Conservation (phyloP, 2,113 vertebrate species). For the Callipepla californica region DNA sequence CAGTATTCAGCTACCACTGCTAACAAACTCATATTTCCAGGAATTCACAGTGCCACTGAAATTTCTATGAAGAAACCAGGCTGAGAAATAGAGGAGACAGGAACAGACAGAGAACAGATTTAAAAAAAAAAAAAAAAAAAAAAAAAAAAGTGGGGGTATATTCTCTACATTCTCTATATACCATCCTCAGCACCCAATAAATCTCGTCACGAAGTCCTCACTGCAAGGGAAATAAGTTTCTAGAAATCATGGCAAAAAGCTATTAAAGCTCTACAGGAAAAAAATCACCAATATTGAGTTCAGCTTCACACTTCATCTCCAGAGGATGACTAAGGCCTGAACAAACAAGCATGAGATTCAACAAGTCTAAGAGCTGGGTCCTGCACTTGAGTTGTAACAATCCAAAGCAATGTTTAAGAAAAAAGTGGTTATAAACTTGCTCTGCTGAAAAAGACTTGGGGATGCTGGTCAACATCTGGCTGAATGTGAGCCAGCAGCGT, state of each 20-base stretch:
- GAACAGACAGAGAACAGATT: not conserved
- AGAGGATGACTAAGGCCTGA: not conserved
- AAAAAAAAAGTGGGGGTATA: not conserved
- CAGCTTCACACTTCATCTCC: rapidly evolving
- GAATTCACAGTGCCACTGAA: not conserved
- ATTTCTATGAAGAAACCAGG: not conserved
- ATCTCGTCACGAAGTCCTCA: not conserved
- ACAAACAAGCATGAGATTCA: not conserved
- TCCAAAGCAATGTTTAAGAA: not conserved
- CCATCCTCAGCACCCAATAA: not conserved
- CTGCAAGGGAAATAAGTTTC: not conserved
- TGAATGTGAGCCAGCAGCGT: not conserved
- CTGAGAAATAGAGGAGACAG: not conserved
- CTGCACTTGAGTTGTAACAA: not conserved
- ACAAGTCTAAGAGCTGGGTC: not conserved
- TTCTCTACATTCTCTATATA: not conserved
- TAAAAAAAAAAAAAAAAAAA: not conserved
- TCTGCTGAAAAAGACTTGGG: not conserved
- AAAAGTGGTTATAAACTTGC: not conserved
- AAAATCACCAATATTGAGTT: not conserved
- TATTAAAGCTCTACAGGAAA: not conserved
- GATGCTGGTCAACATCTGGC: not conserved
- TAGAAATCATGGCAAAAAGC: rapidly evolving
- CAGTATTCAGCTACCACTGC: not conserved
- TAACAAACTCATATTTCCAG: slow-evolving; percentile 32